These are phyloP conservation scores for Sebastes schlegelii DNA, from an alignment of 2,113 vertebrate species.

Conservation along the genomic window DNA sequence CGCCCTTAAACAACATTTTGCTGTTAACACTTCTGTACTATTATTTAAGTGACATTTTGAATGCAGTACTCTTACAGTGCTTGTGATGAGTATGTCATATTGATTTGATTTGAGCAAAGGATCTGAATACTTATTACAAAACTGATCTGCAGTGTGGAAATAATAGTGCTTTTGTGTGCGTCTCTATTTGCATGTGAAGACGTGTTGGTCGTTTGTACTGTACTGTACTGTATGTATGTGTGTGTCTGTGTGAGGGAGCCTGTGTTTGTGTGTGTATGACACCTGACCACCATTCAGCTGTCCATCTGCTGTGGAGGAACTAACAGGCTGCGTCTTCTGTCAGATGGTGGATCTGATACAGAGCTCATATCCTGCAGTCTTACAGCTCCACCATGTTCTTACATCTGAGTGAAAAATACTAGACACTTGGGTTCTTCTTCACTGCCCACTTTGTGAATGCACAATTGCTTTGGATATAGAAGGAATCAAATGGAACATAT, in stretches of 20 bases:
- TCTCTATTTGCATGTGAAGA: neutral
- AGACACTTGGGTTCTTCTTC: constrained; percentile 9
- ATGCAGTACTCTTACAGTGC: neutral
- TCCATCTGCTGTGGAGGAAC: constrained; percentile 75
- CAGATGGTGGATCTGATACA: constrained; percentile 66
- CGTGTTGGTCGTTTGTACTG: constrained; percentile 3
- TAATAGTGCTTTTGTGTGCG: neutral
- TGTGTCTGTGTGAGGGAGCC: constrained; percentile 22
- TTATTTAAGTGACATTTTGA: neutral
- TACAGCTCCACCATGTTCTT: constrained; percentile 31
- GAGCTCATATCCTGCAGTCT: constrained; percentile 50
- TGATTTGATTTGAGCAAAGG: neutral
- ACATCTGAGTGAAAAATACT: constrained; percentile 18
- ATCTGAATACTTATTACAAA: neutral
- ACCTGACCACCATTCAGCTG: constrained; percentile 77
- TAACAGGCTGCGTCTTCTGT: constrained; percentile 52
- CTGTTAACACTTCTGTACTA: neutral
- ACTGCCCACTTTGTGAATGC: constrained; percentile 2
- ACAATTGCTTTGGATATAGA: neutral
- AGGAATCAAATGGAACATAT: neutral
- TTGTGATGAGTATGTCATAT: too few relatives aligned
- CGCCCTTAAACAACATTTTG: neutral
- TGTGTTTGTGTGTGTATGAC: constrained; percentile 52
- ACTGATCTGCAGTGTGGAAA: neutral
- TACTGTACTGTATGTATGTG: too few relatives aligned